phyloP scores from a whole-genome alignment of 2,888 invertebrate genomes.

The Drosophila lacicola region DNA sequence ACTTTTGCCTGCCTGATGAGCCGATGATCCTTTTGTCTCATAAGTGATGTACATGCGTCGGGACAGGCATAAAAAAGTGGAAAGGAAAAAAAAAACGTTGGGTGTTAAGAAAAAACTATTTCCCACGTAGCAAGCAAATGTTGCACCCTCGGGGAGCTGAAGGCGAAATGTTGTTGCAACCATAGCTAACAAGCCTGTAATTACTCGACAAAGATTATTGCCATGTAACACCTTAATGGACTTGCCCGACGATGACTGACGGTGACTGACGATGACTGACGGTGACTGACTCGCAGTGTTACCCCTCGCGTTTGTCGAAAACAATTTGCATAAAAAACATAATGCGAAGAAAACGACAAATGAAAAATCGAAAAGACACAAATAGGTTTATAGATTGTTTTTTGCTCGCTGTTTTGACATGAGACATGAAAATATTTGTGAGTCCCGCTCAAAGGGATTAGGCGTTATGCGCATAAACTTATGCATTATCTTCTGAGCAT shows the following conservation, averaged over 20 bases:
- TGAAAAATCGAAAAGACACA: slow-evolving; percentile 26
- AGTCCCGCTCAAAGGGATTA: slow-evolving; percentile 64
- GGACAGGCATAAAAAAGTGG: slow-evolving; percentile 15
- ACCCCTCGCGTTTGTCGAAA: slow-evolving; percentile 48
- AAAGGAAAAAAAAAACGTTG: slow-evolving; percentile 40
- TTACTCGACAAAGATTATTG: slow-evolving; percentile 79
- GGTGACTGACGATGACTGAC: slow-evolving; percentile 11
- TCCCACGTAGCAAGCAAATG: slow-evolving; percentile 60
- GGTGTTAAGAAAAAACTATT: slow-evolving; percentile 18
- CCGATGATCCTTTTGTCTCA: slow-evolving; percentile 70
- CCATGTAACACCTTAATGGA: slow-evolving; percentile 75
- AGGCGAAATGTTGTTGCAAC: slow-evolving; percentile 65
- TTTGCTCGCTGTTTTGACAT: slow-evolving; percentile 62
- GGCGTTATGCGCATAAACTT: slow-evolving; percentile 42
- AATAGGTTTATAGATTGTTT: slow-evolving; percentile 12
- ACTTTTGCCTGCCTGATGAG: slow-evolving; percentile 31
- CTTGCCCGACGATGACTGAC: slow-evolving; percentile 30
- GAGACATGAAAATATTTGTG: slow-evolving; percentile 75
- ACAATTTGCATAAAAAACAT: slow-evolving; percentile 72
- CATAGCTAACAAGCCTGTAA: slow-evolving; percentile 83
- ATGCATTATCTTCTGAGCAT: neutral
- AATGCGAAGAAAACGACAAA: slow-evolving; percentile 34
- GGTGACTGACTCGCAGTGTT: slow-evolving; percentile 28
- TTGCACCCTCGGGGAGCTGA: slow-evolving; percentile 49
- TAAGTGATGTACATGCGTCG: slow-evolving; percentile 62